phyloP scores from a whole-genome alignment of 2,888 invertebrate species.

The Andrena praecox region DNA sequence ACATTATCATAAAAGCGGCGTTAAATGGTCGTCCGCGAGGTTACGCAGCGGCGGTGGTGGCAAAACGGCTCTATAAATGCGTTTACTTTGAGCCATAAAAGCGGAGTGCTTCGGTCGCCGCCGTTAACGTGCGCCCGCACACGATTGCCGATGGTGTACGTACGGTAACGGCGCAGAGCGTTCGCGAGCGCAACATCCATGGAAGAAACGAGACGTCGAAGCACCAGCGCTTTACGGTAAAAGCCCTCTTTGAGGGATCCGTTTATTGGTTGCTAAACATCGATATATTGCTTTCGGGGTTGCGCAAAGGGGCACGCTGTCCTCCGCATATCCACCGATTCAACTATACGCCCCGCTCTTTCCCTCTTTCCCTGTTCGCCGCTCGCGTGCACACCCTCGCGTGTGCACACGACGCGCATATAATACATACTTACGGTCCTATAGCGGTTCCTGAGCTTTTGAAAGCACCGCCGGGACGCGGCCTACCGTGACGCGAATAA shows the following conservation, averaged over 20 bases:
- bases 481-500: constrained; percentile 62
- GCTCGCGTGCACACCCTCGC: constrained; percentile 13
- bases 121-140: constrained; percentile 74
- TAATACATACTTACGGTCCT: constrained; percentile 61
- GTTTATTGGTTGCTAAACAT: constrained; percentile 85
- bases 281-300: constrained; percentile 84
- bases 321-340: constrained; percentile 57
- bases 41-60: constrained; percentile 72
- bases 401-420: constrained; percentile 62
- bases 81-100: constrained; percentile 84
- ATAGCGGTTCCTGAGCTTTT: constrained; percentile 78
- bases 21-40: constrained; percentile 78
- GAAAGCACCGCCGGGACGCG: constrained; percentile 74
- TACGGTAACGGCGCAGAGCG: constrained; percentile 37
- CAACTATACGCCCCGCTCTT: constrained; percentile 52
- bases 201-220: constrained; percentile 77
- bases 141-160: not conserved
- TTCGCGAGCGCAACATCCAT: constrained; percentile 54
- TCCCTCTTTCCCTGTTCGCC: constrained; percentile 36
- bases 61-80: constrained; percentile 83
- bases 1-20: constrained; percentile 82
- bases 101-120: constrained; percentile 79
- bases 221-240: constrained; percentile 82
- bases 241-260: constrained; percentile 84
- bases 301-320: constrained; percentile 75